Evolutionary conservation across 2,888 invertebrate species (phyloP).

Genomic region (Vanessa cardui): DNA sequence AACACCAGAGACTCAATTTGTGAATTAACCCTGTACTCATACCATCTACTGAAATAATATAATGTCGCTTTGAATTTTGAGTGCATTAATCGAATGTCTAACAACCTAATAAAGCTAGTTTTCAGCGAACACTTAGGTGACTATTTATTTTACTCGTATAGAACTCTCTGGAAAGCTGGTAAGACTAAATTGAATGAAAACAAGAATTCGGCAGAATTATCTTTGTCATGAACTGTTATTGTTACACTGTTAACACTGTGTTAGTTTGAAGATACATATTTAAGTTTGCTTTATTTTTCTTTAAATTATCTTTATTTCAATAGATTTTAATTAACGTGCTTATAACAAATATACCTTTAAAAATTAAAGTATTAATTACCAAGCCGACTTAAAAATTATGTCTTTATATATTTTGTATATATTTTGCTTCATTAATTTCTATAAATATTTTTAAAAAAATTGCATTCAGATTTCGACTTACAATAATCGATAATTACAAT

Average conservation of each 20-base stretch:
- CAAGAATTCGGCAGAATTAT: slow-evolving; percentile 3
- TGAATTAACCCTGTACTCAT: too few relatives aligned
- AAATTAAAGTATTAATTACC: too few relatives aligned
- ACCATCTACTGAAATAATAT: neutral
- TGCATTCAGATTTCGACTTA: neutral
- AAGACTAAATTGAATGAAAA: slow-evolving; percentile 15
- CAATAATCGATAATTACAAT: too few relatives aligned
- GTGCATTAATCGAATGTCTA: neutral
- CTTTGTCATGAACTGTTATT: neutral
- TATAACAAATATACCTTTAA: too few relatives aligned
- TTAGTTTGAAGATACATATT: neutral
- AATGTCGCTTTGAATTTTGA: neutral
- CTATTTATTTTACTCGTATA: neutral
- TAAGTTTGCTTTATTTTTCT: neutral
- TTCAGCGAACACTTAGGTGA: neutral
- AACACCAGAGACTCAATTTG: too few relatives aligned
- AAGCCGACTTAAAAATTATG: too few relatives aligned
- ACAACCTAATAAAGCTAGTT: neutral
- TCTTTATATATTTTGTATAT: too few relatives aligned
- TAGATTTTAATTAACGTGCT: too few relatives aligned
- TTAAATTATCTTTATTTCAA: neutral
- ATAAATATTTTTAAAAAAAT: too few relatives aligned
- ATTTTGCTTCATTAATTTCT: too few relatives aligned
- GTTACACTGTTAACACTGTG: too few relatives aligned
- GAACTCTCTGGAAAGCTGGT: neutral